Conservation (phyloP, 2,888 invertebrate species). For the Tupiocoris notatus region DNA sequence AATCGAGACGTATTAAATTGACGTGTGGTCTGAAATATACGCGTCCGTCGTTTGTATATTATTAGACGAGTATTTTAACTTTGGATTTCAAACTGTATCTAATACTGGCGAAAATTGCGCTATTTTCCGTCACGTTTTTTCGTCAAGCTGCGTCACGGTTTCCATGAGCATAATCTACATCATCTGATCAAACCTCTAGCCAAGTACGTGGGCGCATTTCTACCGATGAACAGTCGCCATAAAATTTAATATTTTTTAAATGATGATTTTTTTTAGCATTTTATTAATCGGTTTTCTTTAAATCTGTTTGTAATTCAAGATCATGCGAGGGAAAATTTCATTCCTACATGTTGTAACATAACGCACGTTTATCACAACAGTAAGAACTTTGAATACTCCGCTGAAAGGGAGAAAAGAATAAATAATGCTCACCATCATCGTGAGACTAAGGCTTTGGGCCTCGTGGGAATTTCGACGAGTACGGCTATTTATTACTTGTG, state of each 20-base stretch:
- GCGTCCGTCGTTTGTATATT: too few species aligned
- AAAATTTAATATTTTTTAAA: too few species aligned
- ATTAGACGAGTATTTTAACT: too few species aligned
- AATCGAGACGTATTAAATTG: too few species aligned
- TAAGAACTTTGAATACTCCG: not conserved
- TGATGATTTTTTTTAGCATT: too few species aligned
- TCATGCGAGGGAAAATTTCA: not conserved
- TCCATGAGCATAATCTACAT: not conserved
- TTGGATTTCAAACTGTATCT: too few species aligned
- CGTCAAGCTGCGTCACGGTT: not conserved
- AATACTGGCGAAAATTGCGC: not conserved
- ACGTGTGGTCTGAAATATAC: too few species aligned
- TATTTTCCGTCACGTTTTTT: not conserved
- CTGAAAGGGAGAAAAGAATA: not conserved
- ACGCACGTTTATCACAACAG: too few species aligned
- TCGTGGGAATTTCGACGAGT: not conserved
- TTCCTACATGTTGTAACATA: too few species aligned
- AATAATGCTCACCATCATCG: not conserved
- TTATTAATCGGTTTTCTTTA: too few species aligned
- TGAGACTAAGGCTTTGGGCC: not conserved
- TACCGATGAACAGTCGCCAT: not conserved
- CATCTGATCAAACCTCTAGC: not conserved
- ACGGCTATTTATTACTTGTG: not conserved
- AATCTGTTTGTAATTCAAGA: not conserved
- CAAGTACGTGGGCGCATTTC: not conserved